A percentile compares a stretch with the other conserved stretches of the same genome.
phyloP scores from a whole-genome alignment of 2,888 invertebrate genomes.

The Anoplius nigerrimus region DNA sequence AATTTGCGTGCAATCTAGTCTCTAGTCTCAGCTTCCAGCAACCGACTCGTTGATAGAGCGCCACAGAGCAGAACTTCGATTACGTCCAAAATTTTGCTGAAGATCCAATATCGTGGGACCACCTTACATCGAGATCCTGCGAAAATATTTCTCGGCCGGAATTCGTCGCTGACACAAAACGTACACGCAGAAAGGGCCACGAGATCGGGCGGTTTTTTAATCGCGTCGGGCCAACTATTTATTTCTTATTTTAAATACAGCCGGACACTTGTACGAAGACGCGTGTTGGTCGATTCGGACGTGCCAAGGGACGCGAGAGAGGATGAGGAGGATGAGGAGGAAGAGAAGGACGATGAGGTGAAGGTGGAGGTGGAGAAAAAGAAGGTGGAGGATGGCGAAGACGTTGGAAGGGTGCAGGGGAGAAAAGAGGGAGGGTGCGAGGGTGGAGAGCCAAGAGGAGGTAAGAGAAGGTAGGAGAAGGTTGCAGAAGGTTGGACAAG shows the following conservation, averaged over 20 bases:
- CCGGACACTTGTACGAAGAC: slow-evolving; percentile 1
- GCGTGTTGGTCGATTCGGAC: slow-evolving; percentile 3
- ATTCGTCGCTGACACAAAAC: too few species aligned
- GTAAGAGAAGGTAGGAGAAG: not conserved
- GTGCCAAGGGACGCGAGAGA: not conserved
- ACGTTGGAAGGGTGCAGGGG: not conserved
- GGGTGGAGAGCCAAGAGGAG: too few species aligned
- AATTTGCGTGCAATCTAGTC: too few species aligned
- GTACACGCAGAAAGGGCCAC: too few species aligned
- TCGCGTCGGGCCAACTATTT: not conserved
- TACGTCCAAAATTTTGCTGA: too few species aligned
- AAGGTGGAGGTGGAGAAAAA: not conserved
- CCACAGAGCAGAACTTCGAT: too few species aligned
- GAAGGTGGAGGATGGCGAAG: not conserved
- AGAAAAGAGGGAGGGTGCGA: not conserved
- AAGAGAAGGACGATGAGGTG: not conserved
- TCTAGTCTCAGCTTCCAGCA: too few species aligned
- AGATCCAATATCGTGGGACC: too few species aligned
- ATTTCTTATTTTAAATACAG: slow-evolving; percentile 6
- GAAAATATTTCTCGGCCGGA: too few species aligned
- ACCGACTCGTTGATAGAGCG: too few species aligned
- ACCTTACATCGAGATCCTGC: too few species aligned
- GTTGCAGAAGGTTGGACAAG: not conserved
- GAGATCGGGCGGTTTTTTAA: not conserved
- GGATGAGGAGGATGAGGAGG: not conserved